Evolutionary conservation across 92 coral and sea anemone genomes (phyloP).

Genomic region (Siderastrea siderea): DNA sequence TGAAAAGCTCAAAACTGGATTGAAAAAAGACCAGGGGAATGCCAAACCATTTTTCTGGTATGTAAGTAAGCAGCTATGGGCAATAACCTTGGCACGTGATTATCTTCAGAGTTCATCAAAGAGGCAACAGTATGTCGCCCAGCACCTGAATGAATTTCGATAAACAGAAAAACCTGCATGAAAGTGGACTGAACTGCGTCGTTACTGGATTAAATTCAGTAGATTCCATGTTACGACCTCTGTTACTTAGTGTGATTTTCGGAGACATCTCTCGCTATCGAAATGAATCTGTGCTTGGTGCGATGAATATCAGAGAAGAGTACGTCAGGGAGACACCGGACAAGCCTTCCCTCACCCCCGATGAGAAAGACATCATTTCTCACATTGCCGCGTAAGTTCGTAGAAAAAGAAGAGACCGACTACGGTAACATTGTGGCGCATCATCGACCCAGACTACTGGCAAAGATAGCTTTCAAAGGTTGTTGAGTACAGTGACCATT

Average conservation of each 20-base stretch:
- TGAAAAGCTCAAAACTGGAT: not conserved
- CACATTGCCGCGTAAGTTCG: slow-evolving; percentile 66
- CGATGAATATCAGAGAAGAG: slow-evolving; percentile 10
- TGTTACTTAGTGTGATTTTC: slow-evolving; percentile 16
- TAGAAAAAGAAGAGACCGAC: slow-evolving; percentile 49
- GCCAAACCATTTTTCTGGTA: too few species aligned
- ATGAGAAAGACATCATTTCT: slow-evolving; percentile 30
- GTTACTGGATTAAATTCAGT: not conserved
- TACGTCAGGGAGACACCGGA: slow-evolving; percentile 2
- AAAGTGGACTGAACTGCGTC: slow-evolving; percentile 13
- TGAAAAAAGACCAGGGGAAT: not conserved
- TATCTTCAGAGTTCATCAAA: slow-evolving; percentile 1
- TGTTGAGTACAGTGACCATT: too few species aligned
- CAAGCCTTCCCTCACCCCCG: slow-evolving; percentile 19
- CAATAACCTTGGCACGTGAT: slow-evolving; percentile 20
- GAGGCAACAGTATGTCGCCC: slow-evolving; percentile 38
- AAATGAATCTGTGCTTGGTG: slow-evolving; percentile 12
- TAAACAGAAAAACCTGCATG: not conserved
- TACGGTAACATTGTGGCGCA: not conserved
- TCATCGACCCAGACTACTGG: not conserved
- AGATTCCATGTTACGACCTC: slow-evolving; percentile 24
- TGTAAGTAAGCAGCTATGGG: not conserved
- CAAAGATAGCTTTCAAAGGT: not conserved
- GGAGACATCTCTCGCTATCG: slow-evolving; percentile 30
- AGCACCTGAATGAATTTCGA: slow-evolving; percentile 20